phyloP scores from a whole-genome alignment of 2,113 vertebrate genomes.

The Brachypodius melanocephalos region DNA sequence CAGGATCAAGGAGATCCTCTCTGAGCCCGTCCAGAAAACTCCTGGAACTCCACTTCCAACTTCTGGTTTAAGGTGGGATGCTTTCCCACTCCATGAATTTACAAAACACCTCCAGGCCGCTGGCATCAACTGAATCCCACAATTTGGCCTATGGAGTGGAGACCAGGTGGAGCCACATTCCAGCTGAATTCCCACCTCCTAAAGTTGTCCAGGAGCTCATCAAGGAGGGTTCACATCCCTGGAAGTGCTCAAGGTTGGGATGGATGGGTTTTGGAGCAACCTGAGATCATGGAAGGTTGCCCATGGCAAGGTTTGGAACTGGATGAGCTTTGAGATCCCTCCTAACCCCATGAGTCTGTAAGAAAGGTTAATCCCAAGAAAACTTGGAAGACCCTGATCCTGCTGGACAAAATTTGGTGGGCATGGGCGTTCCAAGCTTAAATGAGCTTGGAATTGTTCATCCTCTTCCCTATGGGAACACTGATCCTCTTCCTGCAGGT shows the following conservation, averaged over 20 bases:
- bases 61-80: background rate
- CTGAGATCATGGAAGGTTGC: accelerated
- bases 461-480: background rate
- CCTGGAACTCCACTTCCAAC: background rate
- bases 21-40: background rate
- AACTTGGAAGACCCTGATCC: background rate
- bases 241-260: background rate
- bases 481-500: background rate
- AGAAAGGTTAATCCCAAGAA: background rate
- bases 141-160: background rate
- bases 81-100: background rate
- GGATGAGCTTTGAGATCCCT: background rate
- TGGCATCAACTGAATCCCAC: background rate
- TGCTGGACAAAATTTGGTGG: background rate
- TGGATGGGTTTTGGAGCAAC: background rate
- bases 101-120: background rate
- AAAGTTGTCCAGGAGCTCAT: background rate
- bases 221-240: background rate
- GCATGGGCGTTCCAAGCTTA: background rate
- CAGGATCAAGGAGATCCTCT: background rate
- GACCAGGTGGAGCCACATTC: background rate
- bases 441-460: background rate
- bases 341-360: accelerated
- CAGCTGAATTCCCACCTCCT: background rate
- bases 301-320: background rate